Evolutionary conservation across 2,797 vertebrate species (phyloP).

Genomic region (Falco biarmicus): DNA sequence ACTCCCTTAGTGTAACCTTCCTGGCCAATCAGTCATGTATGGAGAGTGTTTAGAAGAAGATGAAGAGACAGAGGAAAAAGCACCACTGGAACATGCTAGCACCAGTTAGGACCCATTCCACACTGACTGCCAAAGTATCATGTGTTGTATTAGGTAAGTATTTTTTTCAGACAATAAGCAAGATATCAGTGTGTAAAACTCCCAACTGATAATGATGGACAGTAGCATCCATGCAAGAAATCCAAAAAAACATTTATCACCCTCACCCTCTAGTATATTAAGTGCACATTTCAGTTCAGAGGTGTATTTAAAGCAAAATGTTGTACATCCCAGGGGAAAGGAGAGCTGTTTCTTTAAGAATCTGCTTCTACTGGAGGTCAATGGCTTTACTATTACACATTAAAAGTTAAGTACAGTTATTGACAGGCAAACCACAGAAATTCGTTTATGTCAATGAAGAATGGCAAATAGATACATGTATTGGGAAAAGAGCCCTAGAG

Average conservation of each 20-base stretch:
- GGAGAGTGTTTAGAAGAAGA: background rate
- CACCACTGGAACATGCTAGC: background rate
- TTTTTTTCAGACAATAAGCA: background rate
- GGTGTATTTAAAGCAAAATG: background rate
- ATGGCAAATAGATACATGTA: background rate
- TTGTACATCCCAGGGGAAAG: background rate
- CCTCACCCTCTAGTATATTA: background rate
- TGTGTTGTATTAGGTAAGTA: no score
- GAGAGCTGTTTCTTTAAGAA: slow-evolving; percentile 14
- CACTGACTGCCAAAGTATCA: background rate
- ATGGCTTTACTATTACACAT: background rate
- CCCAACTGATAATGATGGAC: background rate
- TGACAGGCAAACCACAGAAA: slow-evolving; percentile 25
- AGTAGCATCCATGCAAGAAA: background rate
- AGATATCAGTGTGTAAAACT: background rate
- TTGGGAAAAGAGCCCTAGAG: background rate
- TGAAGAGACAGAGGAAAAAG: background rate
- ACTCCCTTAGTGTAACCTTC: background rate
- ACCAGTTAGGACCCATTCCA: background rate
- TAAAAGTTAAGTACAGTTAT: slow-evolving; percentile 41
- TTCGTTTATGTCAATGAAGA: slow-evolving; percentile 12
- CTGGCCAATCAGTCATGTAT: background rate
- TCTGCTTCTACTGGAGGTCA: background rate
- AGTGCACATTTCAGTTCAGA: background rate
- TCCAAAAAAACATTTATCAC: background rate